Evolutionary conservation across 35 echinoderm and acorn worm species (phyloP), one percentile per base, ranked within the genome.

Genomic region (Heliocidaris erythrogramma): DNA sequence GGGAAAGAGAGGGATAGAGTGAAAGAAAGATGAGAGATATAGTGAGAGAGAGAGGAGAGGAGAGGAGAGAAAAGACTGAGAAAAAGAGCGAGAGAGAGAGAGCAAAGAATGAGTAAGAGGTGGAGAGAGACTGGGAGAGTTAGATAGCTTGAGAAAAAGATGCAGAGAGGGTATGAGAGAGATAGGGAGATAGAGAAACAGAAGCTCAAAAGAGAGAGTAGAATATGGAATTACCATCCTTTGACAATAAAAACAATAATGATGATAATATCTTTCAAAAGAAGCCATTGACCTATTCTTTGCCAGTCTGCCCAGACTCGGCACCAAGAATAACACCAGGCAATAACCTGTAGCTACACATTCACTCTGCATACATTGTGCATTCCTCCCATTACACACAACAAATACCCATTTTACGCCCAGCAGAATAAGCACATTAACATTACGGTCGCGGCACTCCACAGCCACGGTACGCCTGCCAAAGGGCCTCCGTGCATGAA

Each of bases 351-450:
- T 78, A 27, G 27, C 18, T 78, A 6, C 65, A 27, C 21, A 27
- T 24, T 5, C 65, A 78, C 21, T 78, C 27, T 78, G 18, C 65
- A 78, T 27, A 18, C 65, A 60, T 78, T 27, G 27, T 78, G 21
- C 65, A 21, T 7, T 27, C 65, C 65, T 78, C 17, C 65, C 65
- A 78, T 21, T 78, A 78, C 4, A 7, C 2, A 78, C 18, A 78
- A 78, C 65, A 78, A 78, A 78, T n/a, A 78, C 65, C 65, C n/a
- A 78, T 78, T 78, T 78, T 78, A 24, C 65, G 65, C 65, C 65
- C 65, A 27, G 65, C 27, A 27, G 65, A 78, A 78, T n/a, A 78
- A 78, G 18, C 65, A 24, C 65, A 78, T 78, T 78, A 78, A 78
- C 65, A 78, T 78, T 78, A 27, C n/a, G 21, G 65, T 78, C 17